A percentile compares a stretch with the other conserved stretches of the same genome.
phyloP scores from a whole-genome alignment of 2,113 vertebrate species.

The Myrmecobius fasciatus region DNA sequence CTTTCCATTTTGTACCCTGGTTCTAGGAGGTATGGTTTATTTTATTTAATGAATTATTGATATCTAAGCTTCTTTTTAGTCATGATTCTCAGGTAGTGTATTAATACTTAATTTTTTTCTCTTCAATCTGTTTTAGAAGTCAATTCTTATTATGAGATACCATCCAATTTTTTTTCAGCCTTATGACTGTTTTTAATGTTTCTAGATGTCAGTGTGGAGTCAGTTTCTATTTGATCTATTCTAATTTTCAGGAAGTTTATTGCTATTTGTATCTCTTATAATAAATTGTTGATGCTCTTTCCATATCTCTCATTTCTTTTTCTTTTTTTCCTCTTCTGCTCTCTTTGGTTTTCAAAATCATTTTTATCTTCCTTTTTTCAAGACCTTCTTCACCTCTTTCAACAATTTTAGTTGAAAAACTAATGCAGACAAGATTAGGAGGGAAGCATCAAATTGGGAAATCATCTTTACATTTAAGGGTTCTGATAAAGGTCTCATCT shows the following conservation, averaged over 20 bases:
- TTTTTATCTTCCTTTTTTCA: neutral
- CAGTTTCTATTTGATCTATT: neutral
- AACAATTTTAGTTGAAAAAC: neutral
- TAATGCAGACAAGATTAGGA: too few relatives aligned
- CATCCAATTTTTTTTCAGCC: neutral
- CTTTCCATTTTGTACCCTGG: neutral
- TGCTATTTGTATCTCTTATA: neutral
- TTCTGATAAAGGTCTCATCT: too few relatives aligned
- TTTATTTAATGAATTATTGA: neutral
- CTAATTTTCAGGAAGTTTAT: neutral
- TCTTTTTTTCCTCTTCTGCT: neutral
- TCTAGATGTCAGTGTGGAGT: neutral
- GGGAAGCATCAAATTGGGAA: too few relatives aligned
- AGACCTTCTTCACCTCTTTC: neutral
- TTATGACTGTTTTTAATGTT: neutral
- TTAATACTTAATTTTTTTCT: neutral
- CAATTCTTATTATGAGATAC: neutral
- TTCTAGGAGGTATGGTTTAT: neutral
- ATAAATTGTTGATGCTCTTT: neutral
- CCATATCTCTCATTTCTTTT: neutral
- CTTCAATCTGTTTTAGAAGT: neutral
- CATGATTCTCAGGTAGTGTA: neutral
- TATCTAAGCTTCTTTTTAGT: neutral
- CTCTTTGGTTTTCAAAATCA: neutral
- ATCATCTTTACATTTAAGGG: too few relatives aligned